These are phyloP conservation scores for Drosophila leonis DNA, from an alignment of 2,888 invertebrate species.

Conservation along the genomic window DNA sequence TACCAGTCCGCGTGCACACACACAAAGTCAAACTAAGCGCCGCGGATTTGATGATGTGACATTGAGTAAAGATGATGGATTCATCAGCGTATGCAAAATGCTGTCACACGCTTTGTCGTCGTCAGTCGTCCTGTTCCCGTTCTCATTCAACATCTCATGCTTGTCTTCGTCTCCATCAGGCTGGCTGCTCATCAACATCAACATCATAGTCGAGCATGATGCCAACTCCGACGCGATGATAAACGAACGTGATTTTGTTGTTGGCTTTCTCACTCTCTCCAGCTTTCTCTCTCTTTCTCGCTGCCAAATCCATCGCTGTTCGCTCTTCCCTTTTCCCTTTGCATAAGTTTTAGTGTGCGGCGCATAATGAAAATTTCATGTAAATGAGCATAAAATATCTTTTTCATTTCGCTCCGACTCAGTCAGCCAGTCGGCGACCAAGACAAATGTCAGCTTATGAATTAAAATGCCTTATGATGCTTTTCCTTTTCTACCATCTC, in stretches of 20 bases:
- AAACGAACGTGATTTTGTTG: conserved; percentile 79
- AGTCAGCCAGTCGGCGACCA: conserved; percentile 56
- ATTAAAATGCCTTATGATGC: conserved; percentile 82
- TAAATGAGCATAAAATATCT: conserved; percentile 84
- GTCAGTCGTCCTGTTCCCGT: conserved; percentile 50
- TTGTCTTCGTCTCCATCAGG: conserved; percentile 44
- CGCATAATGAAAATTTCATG: conserved; percentile 82
- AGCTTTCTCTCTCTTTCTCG: not conserved
- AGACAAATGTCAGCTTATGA: conserved; percentile 84
- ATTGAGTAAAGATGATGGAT: conserved; percentile 84
- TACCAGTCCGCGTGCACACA: too few species aligned
- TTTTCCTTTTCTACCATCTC: conserved; percentile 49
- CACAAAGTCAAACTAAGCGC: conserved; percentile 74
- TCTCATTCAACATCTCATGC: conserved; percentile 35
- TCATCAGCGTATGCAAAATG: conserved; percentile 83
- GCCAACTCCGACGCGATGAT: conserved; percentile 73
- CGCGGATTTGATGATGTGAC: conserved; percentile 83
- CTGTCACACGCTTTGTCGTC: conserved; percentile 79
- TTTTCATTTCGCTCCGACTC: conserved; percentile 74
- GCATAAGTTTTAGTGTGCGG: conserved; percentile 72
- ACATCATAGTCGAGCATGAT: conserved; percentile 73
- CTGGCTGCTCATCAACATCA: conserved; percentile 77
- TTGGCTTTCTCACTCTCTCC: conserved; percentile 47
- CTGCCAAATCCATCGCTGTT: conserved; percentile 53
- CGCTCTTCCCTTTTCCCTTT: conserved; percentile 28